Conservation (phyloP, 23 tunicate species). For the Corella eumyota region DNA sequence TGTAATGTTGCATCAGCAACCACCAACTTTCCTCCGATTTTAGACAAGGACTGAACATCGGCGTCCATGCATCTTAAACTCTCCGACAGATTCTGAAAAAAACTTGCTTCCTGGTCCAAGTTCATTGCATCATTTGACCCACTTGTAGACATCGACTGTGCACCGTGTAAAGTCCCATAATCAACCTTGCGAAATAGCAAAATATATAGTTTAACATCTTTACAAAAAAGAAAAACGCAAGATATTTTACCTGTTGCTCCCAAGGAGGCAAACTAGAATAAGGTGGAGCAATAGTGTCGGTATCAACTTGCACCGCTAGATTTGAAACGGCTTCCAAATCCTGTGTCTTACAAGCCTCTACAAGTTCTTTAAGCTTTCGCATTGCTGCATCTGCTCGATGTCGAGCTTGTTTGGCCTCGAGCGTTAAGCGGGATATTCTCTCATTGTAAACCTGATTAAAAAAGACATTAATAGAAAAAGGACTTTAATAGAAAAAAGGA, state of each 20-base stretch:
- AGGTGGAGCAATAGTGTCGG: slow-evolving; percentile 52
- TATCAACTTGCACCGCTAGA: slow-evolving; percentile 82
- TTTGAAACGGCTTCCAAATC: slow-evolving; percentile 65
- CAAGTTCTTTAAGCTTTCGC: slow-evolving; percentile 63
- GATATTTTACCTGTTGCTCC: slow-evolving; percentile 69
- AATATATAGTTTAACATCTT: not conserved
- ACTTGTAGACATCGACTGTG: slow-evolving; percentile 35
- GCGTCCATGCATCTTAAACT: slow-evolving; percentile 60
- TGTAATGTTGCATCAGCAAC: slow-evolving; percentile 30
- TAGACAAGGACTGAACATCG: slow-evolving; percentile 48
- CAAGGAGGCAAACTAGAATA: slow-evolving; percentile 60
- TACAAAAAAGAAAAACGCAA: not conserved
- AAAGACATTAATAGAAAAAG: not conserved
- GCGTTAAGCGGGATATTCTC: slow-evolving; percentile 65
- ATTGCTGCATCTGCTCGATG: slow-evolving; percentile 75
- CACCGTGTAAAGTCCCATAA: slow-evolving; percentile 85
- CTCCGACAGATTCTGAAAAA: slow-evolving; percentile 54
- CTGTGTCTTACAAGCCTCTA: slow-evolving; percentile 74
- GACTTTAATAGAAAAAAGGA: not conserved
- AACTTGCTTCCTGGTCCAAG: slow-evolving; percentile 59
- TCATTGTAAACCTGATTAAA: slow-evolving; percentile 71
- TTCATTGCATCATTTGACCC: slow-evolving; percentile 21
- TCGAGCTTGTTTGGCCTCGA: slow-evolving; percentile 82
- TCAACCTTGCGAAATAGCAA: slow-evolving; percentile 43
- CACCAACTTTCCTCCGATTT: slow-evolving; percentile 34